A percentile compares a stretch with the other conserved stretches of the same genome.
Evolutionary conservation across 2,888 invertebrate genomes (phyloP).

Genomic region (Arctia plantaginis): DNA sequence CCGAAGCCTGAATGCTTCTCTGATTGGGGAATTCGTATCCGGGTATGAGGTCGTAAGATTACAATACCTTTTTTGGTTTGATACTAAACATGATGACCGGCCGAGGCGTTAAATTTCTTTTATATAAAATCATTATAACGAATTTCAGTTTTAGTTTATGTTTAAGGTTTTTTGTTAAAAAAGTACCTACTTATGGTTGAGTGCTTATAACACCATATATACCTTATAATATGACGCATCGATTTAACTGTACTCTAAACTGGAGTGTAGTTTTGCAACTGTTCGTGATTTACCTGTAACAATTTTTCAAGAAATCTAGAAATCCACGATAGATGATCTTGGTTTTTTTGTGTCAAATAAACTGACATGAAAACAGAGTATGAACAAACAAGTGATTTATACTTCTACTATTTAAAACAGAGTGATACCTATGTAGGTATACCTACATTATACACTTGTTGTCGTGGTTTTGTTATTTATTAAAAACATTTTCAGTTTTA

Average conservation of each 20-base stretch:
- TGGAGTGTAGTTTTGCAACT: neutral
- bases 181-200: neutral
- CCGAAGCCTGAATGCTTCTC: slow-evolving; percentile 52
- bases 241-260: neutral
- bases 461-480: too few species aligned
- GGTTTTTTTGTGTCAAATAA: too few species aligned
- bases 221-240: neutral
- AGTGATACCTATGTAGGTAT: too few species aligned
- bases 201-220: neutral
- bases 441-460: too few species aligned
- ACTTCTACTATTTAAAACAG: too few species aligned
- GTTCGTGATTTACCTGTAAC: too few species aligned
- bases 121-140: slow-evolving; percentile 20
- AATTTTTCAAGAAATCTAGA: too few species aligned
- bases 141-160: slow-evolving; percentile 26
- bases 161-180: slow-evolving; percentile 13
- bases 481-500: too few species aligned
- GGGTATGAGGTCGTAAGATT: slow-evolving; percentile 50
- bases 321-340: too few species aligned
- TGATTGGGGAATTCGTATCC: slow-evolving; percentile 63
- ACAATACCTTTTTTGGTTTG: slow-evolving; percentile 36
- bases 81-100: slow-evolving; percentile 9
- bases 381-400: too few species aligned
- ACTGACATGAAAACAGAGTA: too few species aligned
- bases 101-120: slow-evolving; percentile 38